Evolutionary conservation across 2,797 vertebrate genomes (phyloP).

Genomic region (Pangasius djambal): DNA sequence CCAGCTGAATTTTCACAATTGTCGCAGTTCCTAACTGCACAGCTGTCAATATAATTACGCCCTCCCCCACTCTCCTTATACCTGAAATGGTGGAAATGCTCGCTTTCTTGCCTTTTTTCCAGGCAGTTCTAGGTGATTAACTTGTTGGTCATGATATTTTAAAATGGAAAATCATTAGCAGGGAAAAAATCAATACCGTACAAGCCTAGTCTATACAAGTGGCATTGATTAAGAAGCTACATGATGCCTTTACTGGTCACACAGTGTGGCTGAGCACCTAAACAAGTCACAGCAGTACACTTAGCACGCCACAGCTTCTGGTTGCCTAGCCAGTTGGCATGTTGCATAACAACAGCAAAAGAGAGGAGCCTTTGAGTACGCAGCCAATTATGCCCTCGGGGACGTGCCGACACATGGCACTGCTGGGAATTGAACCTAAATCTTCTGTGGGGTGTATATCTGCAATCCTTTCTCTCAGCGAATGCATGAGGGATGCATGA

Average conservation of each 20-base stretch:
- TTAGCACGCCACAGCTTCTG: slow-evolving; percentile 18
- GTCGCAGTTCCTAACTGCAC: not conserved
- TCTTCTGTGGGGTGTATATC: not conserved
- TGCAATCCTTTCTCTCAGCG: not conserved
- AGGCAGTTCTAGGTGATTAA: not conserved
- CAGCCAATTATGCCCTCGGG: slow-evolving; percentile 22
- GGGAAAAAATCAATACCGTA: not conserved
- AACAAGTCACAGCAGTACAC: slow-evolving; percentile 25
- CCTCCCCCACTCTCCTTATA: not conserved
- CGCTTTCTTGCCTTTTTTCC: not conserved
- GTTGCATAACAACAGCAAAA: slow-evolving; percentile 37
- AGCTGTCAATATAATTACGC: not conserved
- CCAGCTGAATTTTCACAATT: not conserved
- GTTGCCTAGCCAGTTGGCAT: slow-evolving; percentile 31
- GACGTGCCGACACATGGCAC: slow-evolving; percentile 26
- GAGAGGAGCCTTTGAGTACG: slow-evolving; percentile 18
- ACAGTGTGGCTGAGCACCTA: slow-evolving; percentile 22
- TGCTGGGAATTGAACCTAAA: slow-evolving; percentile 16
- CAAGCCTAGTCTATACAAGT: not conserved
- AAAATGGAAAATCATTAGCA: not conserved
- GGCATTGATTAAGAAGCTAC: not conserved
- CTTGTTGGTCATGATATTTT: not conserved
- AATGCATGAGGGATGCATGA: not conserved
- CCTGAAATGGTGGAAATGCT: not conserved
- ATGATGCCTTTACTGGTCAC: not conserved